Percentiles rank a stretch among this genome's conserved stretches.
Conservation (phyloP, 2,113 vertebrate species). For the Stomatorhinus ivindoensis region DNA sequence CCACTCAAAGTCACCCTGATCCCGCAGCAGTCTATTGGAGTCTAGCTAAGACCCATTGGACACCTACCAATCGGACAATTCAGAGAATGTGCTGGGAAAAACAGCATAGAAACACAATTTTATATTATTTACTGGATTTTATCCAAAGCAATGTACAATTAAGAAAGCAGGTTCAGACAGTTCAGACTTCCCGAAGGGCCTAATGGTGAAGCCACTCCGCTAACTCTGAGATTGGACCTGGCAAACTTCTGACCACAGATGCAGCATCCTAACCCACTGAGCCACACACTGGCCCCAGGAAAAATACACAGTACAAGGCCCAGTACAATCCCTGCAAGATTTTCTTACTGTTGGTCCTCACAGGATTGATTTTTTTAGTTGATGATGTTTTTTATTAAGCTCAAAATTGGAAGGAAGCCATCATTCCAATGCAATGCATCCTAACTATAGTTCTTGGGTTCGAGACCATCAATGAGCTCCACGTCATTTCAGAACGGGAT, state of each 20-base stretch:
- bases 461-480: not conserved
- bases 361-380: not conserved
- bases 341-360: not conserved
- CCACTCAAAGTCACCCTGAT: not conserved
- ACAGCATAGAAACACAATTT: not conserved
- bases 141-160: not conserved
- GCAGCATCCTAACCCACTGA: not conserved
- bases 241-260: not conserved
- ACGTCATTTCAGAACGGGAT: constrained; percentile 10
- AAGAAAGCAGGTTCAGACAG: not conserved
- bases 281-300: not conserved
- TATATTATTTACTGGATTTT: not conserved
- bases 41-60: not conserved
- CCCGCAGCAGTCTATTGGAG: not conserved
- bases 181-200: not conserved
- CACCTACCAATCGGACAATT: not conserved
- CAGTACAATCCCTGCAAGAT: not conserved
- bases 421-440: not conserved
- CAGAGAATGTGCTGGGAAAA: not conserved
- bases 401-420: not conserved
- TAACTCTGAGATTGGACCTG: not conserved
- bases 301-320: not conserved
- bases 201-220: not conserved
- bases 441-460: constrained; percentile 9
- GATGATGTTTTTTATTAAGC: not conserved